Conservation (phyloP, 92 coral and sea anemone genomes). For the Porites evermanni region DNA sequence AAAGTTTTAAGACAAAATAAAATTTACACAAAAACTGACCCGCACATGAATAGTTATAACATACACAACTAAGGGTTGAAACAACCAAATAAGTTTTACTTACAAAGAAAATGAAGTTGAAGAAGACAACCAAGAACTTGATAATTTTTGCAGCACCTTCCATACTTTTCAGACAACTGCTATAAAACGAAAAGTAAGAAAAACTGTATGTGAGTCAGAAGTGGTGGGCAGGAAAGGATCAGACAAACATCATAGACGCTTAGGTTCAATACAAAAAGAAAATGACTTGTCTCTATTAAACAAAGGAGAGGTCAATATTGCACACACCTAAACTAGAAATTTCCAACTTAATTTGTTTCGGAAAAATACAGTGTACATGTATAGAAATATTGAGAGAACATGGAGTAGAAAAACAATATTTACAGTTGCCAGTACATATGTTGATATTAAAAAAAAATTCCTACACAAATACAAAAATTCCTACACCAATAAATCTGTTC, state of each 20-base stretch:
- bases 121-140: constrained; percentile 79
- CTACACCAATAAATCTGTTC: too few species aligned
- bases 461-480: too few species aligned
- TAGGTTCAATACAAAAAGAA: too few species aligned
- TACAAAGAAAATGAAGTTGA: constrained; percentile 86
- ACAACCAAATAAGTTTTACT: constrained; percentile 35
- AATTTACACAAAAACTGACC: too few species aligned
- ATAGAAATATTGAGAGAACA: neutral
- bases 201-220: too few species aligned
- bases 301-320: neutral
- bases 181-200: neutral
- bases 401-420: neutral
- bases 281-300: too few species aligned
- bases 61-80: neutral
- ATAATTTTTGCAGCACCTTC: constrained; percentile 75
- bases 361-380: too few species aligned
- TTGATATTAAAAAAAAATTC: too few species aligned
- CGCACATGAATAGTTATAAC: too few species aligned
- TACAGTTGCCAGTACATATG: neutral
- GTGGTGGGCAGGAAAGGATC: too few species aligned
- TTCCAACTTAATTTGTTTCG: neutral
- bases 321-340: constrained; percentile 17
- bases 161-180: neutral
- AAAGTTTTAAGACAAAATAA: too few species aligned
- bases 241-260: too few species aligned